Evolutionary conservation across 2,113 vertebrate genomes (phyloP), one percentile per base, ranked within the genome.

Genomic region (Channa maculata): DNA sequence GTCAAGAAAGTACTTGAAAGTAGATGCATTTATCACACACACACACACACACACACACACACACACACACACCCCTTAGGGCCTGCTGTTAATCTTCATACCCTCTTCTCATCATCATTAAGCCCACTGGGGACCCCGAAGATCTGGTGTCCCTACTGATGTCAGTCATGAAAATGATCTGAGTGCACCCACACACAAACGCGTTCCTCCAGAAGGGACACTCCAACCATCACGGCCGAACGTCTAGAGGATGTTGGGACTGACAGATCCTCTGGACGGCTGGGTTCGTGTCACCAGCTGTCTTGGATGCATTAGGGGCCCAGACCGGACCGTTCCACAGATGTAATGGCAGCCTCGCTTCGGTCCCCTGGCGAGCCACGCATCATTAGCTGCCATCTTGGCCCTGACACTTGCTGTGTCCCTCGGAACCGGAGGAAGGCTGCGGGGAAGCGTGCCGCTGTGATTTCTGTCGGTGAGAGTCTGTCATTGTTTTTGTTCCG

Each of bases 321-420:
- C 77, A 43, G 50, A 66, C 65, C 7, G 24, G 33, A 63, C 52
- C 0, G 38, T 52, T 43, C 74, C 38, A 15, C 3, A 49, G 73
- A 58, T 68, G 60, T 67, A 77, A 77, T 55, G 52, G 48, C 65
- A 39, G 58, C 36, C 65, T 69, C 8, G 38, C 59, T 34, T 65
- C 33, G 38, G 43, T 62, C 74, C 57, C 78, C 61, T 78, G 65
- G 75, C 55, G 37, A 63, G 65, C 45, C 12, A 11, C 3, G n/a
- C 75, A 80, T 80, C 82, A 75, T 85, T 80, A 75, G 49, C 48
- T 34, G 15, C 72, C 65, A 83, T 82, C 61, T 75, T 73, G 82
- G 86, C 79, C 72, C 49, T 24, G 14, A 63, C 37, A 33, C 65
- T 65, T 1, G 14, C 64, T 33, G 71, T 10, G 38, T 71, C 60